These are phyloP conservation scores for Thrips palmi DNA, from an alignment of 1,140 invertebrate genomes.

Conservation along the genomic window DNA sequence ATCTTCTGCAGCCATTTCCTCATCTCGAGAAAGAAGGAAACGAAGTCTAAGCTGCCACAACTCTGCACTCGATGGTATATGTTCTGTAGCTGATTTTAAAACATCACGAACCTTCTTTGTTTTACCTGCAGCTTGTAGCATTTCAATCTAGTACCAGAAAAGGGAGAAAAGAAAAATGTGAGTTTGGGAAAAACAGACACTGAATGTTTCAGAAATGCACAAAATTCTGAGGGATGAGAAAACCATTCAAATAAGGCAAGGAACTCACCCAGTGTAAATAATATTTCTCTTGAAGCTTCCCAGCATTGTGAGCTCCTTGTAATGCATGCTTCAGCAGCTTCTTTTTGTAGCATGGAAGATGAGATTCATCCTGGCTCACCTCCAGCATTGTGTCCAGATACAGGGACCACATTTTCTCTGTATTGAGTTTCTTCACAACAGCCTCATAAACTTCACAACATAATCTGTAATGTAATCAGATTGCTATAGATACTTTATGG, in stretches of 20 bases:
- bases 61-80: slow-evolving; percentile 23
- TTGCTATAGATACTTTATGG: too few relatives aligned
- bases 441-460: slow-evolving; percentile 30
- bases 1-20: slow-evolving; percentile 20
- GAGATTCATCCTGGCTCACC: slow-evolving; percentile 22
- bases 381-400: slow-evolving; percentile 31
- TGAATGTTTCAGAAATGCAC: too few relatives aligned
- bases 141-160: too few relatives aligned
- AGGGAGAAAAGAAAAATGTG: too few relatives aligned
- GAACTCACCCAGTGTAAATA: slow-evolving; percentile 31
- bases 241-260: slow-evolving; percentile 9
- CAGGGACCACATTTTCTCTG: slow-evolving; percentile 30
- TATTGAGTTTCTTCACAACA: slow-evolving; percentile 30
- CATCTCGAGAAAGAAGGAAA: slow-evolving; percentile 20
- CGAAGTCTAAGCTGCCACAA: slow-evolving; percentile 28
- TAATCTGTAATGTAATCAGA: too few relatives aligned
- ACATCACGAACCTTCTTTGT: slow-evolving; percentile 22
- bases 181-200: too few relatives aligned
- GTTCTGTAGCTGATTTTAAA: slow-evolving; percentile 24
- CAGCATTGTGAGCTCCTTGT: slow-evolving; percentile 23
- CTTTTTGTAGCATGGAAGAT: slow-evolving; percentile 26
- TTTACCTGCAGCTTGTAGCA: slow-evolving; percentile 2
- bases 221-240: background rate
- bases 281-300: slow-evolving; percentile 28
- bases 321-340: slow-evolving; percentile 28